Evolutionary conservation across 2,888 invertebrate species (phyloP).

Genomic region (Protophormia terraenovae): DNA sequence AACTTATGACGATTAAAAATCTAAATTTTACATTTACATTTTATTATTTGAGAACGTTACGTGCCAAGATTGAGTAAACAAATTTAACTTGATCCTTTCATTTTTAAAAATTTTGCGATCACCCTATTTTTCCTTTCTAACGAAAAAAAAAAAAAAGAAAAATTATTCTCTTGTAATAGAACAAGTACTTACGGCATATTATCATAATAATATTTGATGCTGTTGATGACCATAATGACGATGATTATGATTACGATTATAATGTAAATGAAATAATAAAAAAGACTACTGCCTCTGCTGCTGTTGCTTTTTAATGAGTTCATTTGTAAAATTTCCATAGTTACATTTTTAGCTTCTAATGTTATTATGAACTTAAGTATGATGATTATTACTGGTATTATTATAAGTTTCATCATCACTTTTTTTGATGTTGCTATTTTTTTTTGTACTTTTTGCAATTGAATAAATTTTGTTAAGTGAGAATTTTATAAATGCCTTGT

Average conservation of each 20-base stretch:
- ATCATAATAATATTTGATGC: slow-evolving; percentile 8
- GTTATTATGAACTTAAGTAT: slow-evolving; percentile 24
- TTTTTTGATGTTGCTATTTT: not conserved
- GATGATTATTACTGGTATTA: not conserved
- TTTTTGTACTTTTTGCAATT: not conserved
- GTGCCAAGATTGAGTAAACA: no score
- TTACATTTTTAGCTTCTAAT: slow-evolving; percentile 1
- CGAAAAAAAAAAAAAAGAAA: not conserved
- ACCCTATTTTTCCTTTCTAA: not conserved
- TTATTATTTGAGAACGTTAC: no score
- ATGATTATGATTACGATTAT: not conserved
- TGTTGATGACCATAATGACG: not conserved
- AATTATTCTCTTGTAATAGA: not conserved
- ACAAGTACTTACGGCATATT: slow-evolving; percentile 35
- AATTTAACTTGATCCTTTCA: no score
- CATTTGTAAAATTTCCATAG: slow-evolving; percentile 22
- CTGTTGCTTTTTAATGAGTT: slow-evolving; percentile 12
- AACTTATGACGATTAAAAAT: no score
- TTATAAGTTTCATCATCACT: not conserved
- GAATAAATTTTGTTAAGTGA: not conserved
- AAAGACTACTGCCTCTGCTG: not conserved
- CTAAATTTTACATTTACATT: no score
- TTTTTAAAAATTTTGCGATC: not conserved
- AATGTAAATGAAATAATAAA: not conserved
- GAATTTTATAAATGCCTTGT: slow-evolving; percentile 19